Conservation (phyloP, 2,797 vertebrate genomes). For the Gorsachius magnificus region DNA sequence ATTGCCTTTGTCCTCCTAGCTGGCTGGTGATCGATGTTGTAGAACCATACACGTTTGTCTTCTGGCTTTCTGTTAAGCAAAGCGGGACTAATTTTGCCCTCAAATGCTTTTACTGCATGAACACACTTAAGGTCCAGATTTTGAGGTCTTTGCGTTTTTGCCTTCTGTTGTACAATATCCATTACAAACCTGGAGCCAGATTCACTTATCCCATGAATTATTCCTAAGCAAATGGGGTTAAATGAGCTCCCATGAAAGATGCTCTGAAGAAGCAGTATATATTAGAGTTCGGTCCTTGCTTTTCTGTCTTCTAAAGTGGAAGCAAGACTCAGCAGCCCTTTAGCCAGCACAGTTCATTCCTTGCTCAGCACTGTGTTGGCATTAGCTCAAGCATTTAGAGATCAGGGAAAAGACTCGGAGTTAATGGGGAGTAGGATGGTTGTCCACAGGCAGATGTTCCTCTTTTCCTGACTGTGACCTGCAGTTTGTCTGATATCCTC, state of each 20-base stretch:
- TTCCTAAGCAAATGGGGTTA: neutral
- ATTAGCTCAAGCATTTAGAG: neutral
- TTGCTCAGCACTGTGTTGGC: neutral
- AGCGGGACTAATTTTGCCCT: neutral
- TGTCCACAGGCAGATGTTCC: neutral
- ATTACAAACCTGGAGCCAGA: neutral
- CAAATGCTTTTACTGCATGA: neutral
- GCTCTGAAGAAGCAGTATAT: neutral
- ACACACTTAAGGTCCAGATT: neutral
- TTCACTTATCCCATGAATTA: neutral
- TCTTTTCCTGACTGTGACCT: neutral
- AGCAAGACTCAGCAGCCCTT: neutral
- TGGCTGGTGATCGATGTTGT: neutral
- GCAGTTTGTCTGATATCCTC: neutral
- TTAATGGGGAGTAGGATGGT: neutral
- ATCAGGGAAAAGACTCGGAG: neutral
- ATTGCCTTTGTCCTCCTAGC: neutral
- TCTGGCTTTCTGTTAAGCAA: neutral
- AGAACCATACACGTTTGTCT: neutral
- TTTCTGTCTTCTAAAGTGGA: neutral
- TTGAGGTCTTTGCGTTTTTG: neutral
- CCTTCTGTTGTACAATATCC: neutral
- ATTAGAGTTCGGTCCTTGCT: neutral
- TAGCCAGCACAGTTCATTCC: neutral
- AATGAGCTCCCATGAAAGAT: neutral